Evolutionary conservation across 1,140 invertebrate genomes (phyloP).

Genomic region (Nilaparvata lugens): DNA sequence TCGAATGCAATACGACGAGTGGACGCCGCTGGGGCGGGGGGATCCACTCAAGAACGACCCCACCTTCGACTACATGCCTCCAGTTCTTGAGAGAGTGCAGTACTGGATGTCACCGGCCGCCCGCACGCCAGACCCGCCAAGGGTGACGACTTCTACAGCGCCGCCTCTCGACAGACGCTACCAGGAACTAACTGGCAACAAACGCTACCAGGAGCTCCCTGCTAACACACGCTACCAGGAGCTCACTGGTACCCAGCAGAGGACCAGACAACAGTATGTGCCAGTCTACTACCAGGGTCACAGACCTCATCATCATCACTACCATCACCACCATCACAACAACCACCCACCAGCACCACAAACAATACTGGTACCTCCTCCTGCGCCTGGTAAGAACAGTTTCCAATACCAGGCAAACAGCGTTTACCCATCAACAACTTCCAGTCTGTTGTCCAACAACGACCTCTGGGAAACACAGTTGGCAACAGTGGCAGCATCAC

Average conservation of each 20-base stretch:
- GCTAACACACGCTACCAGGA: background rate
- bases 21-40: conserved; percentile 64
- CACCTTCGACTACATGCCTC: conserved; percentile 70
- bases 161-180: background rate
- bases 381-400: conserved; percentile 39
- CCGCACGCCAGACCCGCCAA: conserved; percentile 34
- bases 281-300: conserved; percentile 5
- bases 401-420: conserved; percentile 30
- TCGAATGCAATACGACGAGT: conserved; percentile 62
- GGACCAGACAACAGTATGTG: conserved; percentile 12
- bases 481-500: background rate
- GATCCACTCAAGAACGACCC: conserved; percentile 71
- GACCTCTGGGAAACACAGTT: background rate
- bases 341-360: conserved; percentile 34
- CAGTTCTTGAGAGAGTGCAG: conserved; percentile 59
- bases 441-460: background rate
- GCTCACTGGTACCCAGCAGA: background rate
- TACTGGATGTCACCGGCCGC: conserved; percentile 51
- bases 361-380: conserved; percentile 58
- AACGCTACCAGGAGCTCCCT: conserved; percentile 4
- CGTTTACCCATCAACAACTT: background rate
- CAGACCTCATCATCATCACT: conserved; percentile 3
- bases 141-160: conserved; percentile 41
- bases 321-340: too few species aligned
- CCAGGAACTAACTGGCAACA: background rate